Base-by-base conservation (phyloP, 2,113 vertebrate species). In the Fregetta grallaria region DNA sequence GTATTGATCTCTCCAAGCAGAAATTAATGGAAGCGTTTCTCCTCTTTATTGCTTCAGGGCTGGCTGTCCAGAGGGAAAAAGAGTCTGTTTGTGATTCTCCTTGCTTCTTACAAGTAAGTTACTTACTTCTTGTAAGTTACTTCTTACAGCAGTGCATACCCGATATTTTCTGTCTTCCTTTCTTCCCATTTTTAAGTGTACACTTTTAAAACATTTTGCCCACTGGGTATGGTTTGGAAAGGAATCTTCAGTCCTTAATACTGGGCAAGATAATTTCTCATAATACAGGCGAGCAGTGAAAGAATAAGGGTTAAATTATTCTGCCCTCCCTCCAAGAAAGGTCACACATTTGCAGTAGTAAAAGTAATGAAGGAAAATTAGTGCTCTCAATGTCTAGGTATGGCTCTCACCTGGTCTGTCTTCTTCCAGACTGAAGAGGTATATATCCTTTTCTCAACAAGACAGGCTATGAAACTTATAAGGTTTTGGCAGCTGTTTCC, bases 11-110 rank as follows among this genome's bases (percentile, higher is more conserved):
- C 58, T 68, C 38, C 44, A 36, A 59, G 55, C 29, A 49, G 84
- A 93, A 94, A 95, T 68, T 89, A 91, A 89, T 80, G 72, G 58
- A 62, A 59, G 47, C 56, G 53, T 38, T 93, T 85, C 77, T 89
- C 17, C 42, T 86, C 40, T 92, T 92, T 73, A 77, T 50, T 87
- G 88, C 73, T 74, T 47, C 45, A 32, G 70, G 73, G 53, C 55
- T 77, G 84, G 61, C 62, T 73, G 34, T 63, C 75, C 50, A 55
- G 66, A 59, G 77, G 49, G n/a, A 62, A 53, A 79, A 63, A 23
- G 22, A 25, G 44, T 20, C 62, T 80, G 22, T 76, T 38, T 79
- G 34, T 68, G 63, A 77, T 80, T 77, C 66, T 86, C 44, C 30
- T 84, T 61, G 50, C 76, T 45, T 45, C 45, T 45, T 19, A 20